phyloP scores from a whole-genome alignment of 2,797 vertebrate genomes.

The Myripristis murdjan region DNA sequence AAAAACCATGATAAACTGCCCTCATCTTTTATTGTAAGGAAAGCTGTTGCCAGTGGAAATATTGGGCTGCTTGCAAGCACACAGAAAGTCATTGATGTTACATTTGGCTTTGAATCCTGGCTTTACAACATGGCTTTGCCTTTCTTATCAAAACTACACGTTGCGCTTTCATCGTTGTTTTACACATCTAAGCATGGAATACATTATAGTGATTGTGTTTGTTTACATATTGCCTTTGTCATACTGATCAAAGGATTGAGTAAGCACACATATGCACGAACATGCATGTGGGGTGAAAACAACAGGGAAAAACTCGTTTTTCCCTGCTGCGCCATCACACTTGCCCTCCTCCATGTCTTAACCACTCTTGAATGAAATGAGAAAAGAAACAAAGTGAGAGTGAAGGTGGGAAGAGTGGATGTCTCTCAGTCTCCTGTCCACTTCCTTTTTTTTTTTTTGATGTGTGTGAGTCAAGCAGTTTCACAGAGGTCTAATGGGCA shows the following conservation, averaged over 20 bases:
- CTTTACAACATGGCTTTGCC: slow-evolving; percentile 19
- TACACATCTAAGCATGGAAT: slow-evolving; percentile 46
- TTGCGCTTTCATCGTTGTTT: slow-evolving; percentile 48
- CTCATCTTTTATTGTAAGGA: slow-evolving; percentile 5
- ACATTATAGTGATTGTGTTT: slow-evolving; percentile 43
- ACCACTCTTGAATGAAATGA: slow-evolving; percentile 49
- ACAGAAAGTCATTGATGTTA: slow-evolving; percentile 32
- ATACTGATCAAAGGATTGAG: slow-evolving; percentile 61
- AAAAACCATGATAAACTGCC: slow-evolving; percentile 31
- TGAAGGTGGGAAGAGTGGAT: slow-evolving; percentile 20
- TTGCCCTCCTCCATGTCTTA: slow-evolving; percentile 55
- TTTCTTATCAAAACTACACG: slow-evolving; percentile 37
- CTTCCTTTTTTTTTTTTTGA: slow-evolving; percentile 50
- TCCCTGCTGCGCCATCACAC: slow-evolving; percentile 56
- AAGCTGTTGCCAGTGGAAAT: slow-evolving; percentile 7
- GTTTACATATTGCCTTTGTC: slow-evolving; percentile 50
- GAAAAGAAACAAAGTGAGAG: slow-evolving; percentile 21
- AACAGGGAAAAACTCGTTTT: slow-evolving; percentile 59
- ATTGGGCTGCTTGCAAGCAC: slow-evolving; percentile 19
- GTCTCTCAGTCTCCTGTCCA: slow-evolving; percentile 13
- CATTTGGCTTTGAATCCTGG: slow-evolving; percentile 24
- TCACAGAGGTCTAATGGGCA: neutral
- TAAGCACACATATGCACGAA: slow-evolving; percentile 41
- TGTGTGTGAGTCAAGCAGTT: slow-evolving; percentile 33
- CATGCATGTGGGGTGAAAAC: slow-evolving; percentile 39